Evolutionary conservation across 2,888 invertebrate species (phyloP).

Genomic region (Belgica antarctica): DNA sequence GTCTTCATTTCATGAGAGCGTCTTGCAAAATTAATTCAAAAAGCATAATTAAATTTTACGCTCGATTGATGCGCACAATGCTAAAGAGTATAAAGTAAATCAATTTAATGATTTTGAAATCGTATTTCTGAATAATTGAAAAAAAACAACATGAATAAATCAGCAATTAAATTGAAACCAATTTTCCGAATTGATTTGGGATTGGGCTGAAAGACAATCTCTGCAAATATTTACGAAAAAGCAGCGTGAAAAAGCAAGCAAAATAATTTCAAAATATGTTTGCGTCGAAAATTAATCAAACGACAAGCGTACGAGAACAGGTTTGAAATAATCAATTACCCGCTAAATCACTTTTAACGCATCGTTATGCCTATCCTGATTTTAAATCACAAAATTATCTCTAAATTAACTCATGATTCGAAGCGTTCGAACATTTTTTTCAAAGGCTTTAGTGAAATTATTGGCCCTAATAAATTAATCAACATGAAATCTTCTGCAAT

Average conservation of each 20-base stretch:
- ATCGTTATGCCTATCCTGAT: neutral
- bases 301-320: neutral
- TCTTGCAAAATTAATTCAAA: conserved; percentile 2
- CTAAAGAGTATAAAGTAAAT: neutral
- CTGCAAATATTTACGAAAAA: conserved; percentile 3
- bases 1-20: neutral
- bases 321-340: neutral
- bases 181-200: neutral
- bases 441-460: neutral
- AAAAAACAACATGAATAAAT: conserved; percentile 29
- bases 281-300: neutral
- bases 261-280: neutral
- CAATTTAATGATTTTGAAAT: conserved; percentile 20
- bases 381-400: neutral
- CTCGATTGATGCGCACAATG: conserved; percentile 10
- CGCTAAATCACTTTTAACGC: neutral
- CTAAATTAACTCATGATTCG: neutral
- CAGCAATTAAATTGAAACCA: conserved; percentile 37
- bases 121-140: conserved; percentile 23
- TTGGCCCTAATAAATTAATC: neutral
- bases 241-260: no score
- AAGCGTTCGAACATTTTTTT: neutral
- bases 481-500: neutral
- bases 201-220: neutral
- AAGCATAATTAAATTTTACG: conserved; percentile 24